Percentiles rank a stretch among this genome's conserved stretches.
These are phyloP conservation scores for Siderastrea radians DNA, from an alignment of 92 coral and sea anemone species.

Conservation along the genomic window DNA sequence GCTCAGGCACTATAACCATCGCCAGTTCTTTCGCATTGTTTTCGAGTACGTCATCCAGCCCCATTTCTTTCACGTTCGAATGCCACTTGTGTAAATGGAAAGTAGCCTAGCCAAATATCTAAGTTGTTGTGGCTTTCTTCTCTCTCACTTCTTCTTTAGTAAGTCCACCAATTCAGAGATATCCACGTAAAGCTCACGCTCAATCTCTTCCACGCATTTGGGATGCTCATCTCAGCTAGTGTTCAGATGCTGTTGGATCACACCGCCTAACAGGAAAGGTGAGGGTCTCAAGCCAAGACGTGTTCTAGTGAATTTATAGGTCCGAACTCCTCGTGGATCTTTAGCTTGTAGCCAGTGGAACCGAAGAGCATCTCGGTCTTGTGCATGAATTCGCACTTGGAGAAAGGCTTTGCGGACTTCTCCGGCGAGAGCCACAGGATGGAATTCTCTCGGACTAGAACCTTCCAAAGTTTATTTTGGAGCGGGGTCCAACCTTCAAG, in stretches of 20 bases:
- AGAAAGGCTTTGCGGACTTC: slow-evolving; percentile 72
- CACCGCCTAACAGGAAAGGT: slow-evolving; percentile 60
- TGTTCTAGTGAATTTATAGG: slow-evolving; percentile 59
- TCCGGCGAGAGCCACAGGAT: slow-evolving; percentile 62
- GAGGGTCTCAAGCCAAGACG: slow-evolving; percentile 66
- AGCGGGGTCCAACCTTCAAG: slow-evolving; percentile 74
- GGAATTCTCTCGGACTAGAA: slow-evolving; percentile 69
- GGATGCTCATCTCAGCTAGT: slow-evolving; percentile 41
- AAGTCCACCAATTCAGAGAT: slow-evolving; percentile 48
- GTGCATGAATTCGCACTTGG: slow-evolving; percentile 58
- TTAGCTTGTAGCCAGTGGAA: slow-evolving; percentile 73
- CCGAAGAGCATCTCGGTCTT: slow-evolving; percentile 67
- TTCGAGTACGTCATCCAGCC: slow-evolving; percentile 4
- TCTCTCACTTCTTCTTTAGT: slow-evolving; percentile 49
- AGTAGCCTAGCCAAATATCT: slow-evolving; percentile 46
- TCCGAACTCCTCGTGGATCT: slow-evolving; percentile 61
- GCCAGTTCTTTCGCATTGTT: not conserved
- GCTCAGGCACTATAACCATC: not conserved
- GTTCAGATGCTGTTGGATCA: slow-evolving; percentile 55
- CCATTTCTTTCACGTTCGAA: slow-evolving; percentile 48
- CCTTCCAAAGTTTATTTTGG: slow-evolving; percentile 73
- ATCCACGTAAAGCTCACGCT: slow-evolving; percentile 59
- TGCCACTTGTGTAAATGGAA: slow-evolving; percentile 77
- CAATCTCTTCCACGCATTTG: slow-evolving; percentile 34
- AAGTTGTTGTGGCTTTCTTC: slow-evolving; percentile 40